Base-by-base conservation (phyloP, 2,113 vertebrate species). In the Heterotis niloticus region DNA sequence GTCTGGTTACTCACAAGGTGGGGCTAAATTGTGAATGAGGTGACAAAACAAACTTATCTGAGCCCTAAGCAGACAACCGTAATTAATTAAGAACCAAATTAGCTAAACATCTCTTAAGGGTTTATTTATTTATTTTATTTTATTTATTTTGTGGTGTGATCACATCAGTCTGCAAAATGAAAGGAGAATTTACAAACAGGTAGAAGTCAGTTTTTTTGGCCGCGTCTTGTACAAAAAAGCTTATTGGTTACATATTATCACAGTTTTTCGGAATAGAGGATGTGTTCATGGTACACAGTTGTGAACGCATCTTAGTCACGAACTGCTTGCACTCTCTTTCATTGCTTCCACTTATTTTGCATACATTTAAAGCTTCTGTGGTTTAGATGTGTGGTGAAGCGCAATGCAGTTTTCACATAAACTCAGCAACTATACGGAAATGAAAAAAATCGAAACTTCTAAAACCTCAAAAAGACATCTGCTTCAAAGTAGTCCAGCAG, bases 381-480 rank as follows among this genome's bases (percentile, higher is more conserved):
- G 44, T 34, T 72, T 23, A 14, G 69, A 54, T 23, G 17, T 72
- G 69, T 20, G 4, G n/a, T 54, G n/a, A 23, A 12, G 24, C 23
- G 44, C 44, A 17, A n/a, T 54, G 69, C 24, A 12, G 51, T 71
- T 69, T 70, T 70, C 51, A 34, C 5, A n/a, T 54, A 51, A 0
- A 1, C 54, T 12, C 34, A 70, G 68, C n/a, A 44, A 5, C 34
- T 70, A 14, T 54, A n/a, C 2, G 4, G 18, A 72, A 54, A 5
- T 11, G 11, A 72, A 54, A 14, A n/a, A 10, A 72, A n/a, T n/a
- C 34, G n/a, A 51, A 51, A n/a, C 20, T n/a, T 26, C n/a, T 13
- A 67, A 59, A 29, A 78, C 51, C n/a, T n/a, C n/a, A n/a, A n/a
- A n/a, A n/a, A n/a, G n/a, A 77, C 57, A 26, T 64, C 26, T n/a